Base-by-base conservation (phyloP, 1,140 invertebrate species). In the Thrips palmi region DNA sequence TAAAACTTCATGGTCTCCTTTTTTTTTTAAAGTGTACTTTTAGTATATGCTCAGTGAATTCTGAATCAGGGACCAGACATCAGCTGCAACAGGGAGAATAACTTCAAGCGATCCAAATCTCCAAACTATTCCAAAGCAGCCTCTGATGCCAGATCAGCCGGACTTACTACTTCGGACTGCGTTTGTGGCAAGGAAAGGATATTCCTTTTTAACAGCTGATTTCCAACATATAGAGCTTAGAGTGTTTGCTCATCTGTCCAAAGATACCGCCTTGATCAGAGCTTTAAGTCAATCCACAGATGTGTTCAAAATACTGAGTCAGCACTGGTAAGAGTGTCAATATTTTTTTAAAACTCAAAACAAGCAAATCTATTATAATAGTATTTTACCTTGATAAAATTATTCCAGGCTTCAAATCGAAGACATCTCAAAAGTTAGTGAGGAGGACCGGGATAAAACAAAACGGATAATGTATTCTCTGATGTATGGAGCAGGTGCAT, bases 401-500 rank as follows among this genome's bases (percentile, higher is more conserved):
- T 7, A 37, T 25, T 33, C 14, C 20, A 68, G 65, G 64, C 41
- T 64, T 18, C 36, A 54, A 52, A 42, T 11, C 45, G 2, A 45
- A 39, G 18, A 41, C n/a, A n/a, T n/a, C n/a, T n/a, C n/a, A n/a
- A 29, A 45, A 56, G 46, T 8, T 45, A 55, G 37, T 39, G 24
- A 7, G 22, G 50, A 48, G 15, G 64, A 70, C 12, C 57, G 69
- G 45, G 67, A 68, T 49, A 59, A 62, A 31, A 70, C 67, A 7
- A 71, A 72, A 49, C 59, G 63, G 35, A 49, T 72, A 8, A 63
- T 70, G 34, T 72, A 72, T 52, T 67, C 67, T 24, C 58, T 65
- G 14, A 57, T 71, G 57, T 72, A 72, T 56, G 69, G 69, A 40
- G 67, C 64, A 10, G 68, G 68, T 48, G 41, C 52, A 14, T 49